Evolutionary conservation across 2,797 vertebrate species (phyloP).

Genomic region (Enteromius viviparus): DNA sequence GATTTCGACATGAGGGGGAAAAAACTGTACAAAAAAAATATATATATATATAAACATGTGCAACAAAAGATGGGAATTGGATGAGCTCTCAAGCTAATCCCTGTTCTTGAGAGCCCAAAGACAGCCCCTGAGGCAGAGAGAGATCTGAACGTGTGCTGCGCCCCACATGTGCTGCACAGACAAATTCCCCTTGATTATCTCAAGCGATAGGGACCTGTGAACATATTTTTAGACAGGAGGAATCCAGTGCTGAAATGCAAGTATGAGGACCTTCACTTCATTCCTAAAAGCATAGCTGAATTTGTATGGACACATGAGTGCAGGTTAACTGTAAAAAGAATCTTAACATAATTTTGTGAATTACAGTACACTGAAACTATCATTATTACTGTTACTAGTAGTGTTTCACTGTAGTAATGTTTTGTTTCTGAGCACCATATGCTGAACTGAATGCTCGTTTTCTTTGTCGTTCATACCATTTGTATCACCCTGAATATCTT

Average conservation of each 20-base stretch:
- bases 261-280: conserved; percentile 9
- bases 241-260: conserved; percentile 45
- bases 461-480: neutral
- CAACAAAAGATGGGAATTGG: conserved; percentile 68
- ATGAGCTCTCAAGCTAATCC: conserved; percentile 67
- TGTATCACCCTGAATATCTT: conserved; percentile 16
- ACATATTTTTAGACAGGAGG: conserved; percentile 45
- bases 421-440: conserved; percentile 3
- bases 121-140: conserved; percentile 63
- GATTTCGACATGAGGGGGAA: conserved; percentile 64
- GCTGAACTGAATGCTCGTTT: neutral
- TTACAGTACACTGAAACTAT: neutral
- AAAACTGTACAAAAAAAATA: conserved; percentile 51
- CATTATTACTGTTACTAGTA: neutral
- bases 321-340: neutral
- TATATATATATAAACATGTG: conserved; percentile 64
- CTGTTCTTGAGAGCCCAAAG: conserved; percentile 63
- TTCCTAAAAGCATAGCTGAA: conserved; percentile 1
- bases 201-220: conserved; percentile 41
- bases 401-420: neutral
- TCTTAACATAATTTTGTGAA: neutral
- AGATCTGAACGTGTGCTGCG: conserved; percentile 47
- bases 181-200: conserved; percentile 54
- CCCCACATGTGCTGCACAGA: conserved; percentile 38
- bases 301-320: neutral